Evolutionary conservation across 1,140 invertebrate genomes (phyloP).

Genomic region (Pinna nobilis): DNA sequence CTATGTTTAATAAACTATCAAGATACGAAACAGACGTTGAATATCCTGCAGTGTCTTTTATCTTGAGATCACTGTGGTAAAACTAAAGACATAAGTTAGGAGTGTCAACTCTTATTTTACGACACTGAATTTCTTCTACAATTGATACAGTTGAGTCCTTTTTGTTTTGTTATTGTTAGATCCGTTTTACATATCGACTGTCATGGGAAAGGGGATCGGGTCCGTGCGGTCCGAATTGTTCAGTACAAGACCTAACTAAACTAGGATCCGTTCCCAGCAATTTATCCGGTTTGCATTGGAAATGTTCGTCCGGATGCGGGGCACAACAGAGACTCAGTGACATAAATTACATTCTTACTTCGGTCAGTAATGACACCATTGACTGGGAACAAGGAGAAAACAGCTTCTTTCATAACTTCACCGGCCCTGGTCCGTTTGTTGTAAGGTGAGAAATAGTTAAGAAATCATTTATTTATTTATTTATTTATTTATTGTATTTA

Average conservation of each 20-base stretch:
- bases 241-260: constrained; percentile 11
- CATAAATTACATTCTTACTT: constrained; percentile 30
- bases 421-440: not conserved
- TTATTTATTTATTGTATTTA: too few species aligned
- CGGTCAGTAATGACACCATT: constrained; percentile 1
- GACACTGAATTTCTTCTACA: too few species aligned
- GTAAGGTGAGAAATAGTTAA: constrained; percentile 15
- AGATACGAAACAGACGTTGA: too few species aligned
- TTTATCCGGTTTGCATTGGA: constrained; percentile 19
- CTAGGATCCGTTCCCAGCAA: not conserved
- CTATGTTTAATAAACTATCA: too few species aligned
- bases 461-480: not conserved
- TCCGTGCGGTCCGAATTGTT: constrained; percentile 35
- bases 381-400: constrained; percentile 41
- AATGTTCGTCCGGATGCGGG: constrained; percentile 26
- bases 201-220: constrained; percentile 38
- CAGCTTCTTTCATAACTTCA: constrained; percentile 15
- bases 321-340: not conserved
- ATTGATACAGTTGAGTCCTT: too few species aligned
- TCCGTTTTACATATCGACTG: constrained; percentile 27
- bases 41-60: too few species aligned
- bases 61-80: too few species aligned
- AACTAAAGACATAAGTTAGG: too few species aligned
- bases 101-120: too few species aligned
- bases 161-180: not conserved